These are phyloP conservation scores for Tetragonula carbonaria DNA, from an alignment of 2,888 invertebrate species.

Conservation along the genomic window DNA sequence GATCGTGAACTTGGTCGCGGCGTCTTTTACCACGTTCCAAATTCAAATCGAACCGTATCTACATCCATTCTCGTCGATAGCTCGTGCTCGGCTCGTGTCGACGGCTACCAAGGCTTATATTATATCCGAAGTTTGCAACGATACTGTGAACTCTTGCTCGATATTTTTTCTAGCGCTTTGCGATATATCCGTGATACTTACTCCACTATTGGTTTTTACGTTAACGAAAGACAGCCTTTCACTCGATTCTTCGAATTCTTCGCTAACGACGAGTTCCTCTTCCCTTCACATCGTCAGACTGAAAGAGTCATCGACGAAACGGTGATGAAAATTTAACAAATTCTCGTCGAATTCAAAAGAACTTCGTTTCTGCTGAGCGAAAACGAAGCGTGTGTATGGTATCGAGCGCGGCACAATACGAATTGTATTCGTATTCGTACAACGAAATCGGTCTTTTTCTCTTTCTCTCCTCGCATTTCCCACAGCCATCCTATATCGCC, in stretches of 20 bases:
- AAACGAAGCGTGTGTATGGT: neutral
- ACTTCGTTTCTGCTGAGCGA: too few species aligned
- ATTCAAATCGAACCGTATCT: slow-evolving; percentile 21
- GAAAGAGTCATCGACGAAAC: neutral
- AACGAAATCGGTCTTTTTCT: neutral
- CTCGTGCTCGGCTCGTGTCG: neutral
- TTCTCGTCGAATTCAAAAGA: too few species aligned
- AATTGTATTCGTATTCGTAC: neutral
- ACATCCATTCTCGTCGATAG: neutral
- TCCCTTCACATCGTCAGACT: neutral
- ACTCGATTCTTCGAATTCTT: neutral
- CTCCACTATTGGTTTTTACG: too few species aligned
- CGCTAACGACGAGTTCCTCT: neutral
- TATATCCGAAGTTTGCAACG: neutral
- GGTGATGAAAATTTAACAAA: neutral
- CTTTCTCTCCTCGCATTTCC: neutral
- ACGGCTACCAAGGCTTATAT: neutral
- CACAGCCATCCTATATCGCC: neutral
- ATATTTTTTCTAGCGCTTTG: neutral
- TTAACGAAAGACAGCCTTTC: neutral
- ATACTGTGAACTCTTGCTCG: neutral
- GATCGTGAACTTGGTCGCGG: slow-evolving; percentile 81
- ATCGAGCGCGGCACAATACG: neutral
- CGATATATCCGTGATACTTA: neutral
- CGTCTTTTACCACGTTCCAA: slow-evolving; percentile 22